Base-by-base conservation (phyloP, 2,888 invertebrate species). In the Anthophora plumipes region DNA sequence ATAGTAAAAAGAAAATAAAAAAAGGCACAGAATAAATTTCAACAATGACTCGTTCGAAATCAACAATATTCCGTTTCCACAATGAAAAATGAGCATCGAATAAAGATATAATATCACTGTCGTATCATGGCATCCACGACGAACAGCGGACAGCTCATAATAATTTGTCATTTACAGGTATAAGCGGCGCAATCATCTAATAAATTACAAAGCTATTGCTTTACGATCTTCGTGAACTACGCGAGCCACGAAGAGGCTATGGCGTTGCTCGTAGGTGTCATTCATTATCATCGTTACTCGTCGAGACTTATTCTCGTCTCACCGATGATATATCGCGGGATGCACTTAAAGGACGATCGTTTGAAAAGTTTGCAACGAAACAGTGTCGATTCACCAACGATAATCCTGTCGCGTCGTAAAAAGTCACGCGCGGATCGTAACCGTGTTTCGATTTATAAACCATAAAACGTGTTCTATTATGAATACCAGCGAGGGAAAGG, bases 261-360 rank as follows among this genome's bases (percentile, higher is more conserved):
- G n/a, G 43, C 43, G 31, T 37, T 14, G 41, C 63, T 64, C 25
- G 43, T 31, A 60, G 43, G 54, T 63, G 63, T 64, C 64, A 22
- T 71, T 64, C 71, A 46, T 54, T 43, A 64, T 37, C 52, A 50
- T 52, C 12, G 22, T 41, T n/a, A 37, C 17, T 22, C 39, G 54
- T 54, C 39, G 17, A 20, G 6, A 17, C 52, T 12, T 9, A 31
- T 70, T 52, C 14, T 50, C 57, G 12, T 12, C 17, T 17, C 22
- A n/a, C 12, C 55, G 20, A 73, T 66, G 72, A 70, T 60, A 60
- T 52, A 74, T 52, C 31, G 52, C 54, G n/a, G 11, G 52, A 43
- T 14, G 52, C 50, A 39, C 46, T 72, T 66, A 46, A 22, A 17
- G 3, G 17, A 14, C 22, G 12, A 46, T 14, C 22, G 22, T 46